Conservation (phyloP, 2,888 invertebrate species). For the Heliconius erato region DNA sequence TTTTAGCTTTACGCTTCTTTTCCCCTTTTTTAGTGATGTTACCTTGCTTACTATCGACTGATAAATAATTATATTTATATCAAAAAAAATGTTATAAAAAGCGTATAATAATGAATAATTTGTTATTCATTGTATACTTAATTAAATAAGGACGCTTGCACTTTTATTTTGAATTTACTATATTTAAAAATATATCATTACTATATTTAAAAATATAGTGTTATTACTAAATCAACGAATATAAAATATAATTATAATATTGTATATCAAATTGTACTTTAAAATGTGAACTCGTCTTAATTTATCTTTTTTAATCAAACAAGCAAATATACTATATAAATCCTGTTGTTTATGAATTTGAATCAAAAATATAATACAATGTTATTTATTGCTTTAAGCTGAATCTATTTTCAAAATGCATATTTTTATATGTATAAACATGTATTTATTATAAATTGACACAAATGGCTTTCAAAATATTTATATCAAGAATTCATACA, state of each 20-base stretch:
- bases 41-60: not conserved
- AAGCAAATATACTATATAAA: not conserved
- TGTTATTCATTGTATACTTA: not conserved
- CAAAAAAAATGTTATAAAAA: too few species aligned
- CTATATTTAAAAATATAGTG: too few species aligned
- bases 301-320: not conserved
- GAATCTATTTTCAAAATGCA: not conserved
- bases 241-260: not conserved
- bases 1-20: not conserved
- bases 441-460: not conserved
- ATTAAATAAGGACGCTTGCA: not conserved
- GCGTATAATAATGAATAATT: too few species aligned
- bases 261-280: not conserved
- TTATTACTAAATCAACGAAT: not conserved
- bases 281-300: not conserved
- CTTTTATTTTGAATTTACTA: not conserved
- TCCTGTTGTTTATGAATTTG: not conserved
- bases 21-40: not conserved
- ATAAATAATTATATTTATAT: not conserved
- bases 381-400: not conserved
- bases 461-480: constrained; percentile 6
- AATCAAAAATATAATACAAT: not conserved
- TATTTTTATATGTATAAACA: not conserved
- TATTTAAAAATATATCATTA: too few species aligned
- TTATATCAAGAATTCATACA: not conserved